Conservation (phyloP, 2,113 vertebrate species). For the Garra rufa region DNA sequence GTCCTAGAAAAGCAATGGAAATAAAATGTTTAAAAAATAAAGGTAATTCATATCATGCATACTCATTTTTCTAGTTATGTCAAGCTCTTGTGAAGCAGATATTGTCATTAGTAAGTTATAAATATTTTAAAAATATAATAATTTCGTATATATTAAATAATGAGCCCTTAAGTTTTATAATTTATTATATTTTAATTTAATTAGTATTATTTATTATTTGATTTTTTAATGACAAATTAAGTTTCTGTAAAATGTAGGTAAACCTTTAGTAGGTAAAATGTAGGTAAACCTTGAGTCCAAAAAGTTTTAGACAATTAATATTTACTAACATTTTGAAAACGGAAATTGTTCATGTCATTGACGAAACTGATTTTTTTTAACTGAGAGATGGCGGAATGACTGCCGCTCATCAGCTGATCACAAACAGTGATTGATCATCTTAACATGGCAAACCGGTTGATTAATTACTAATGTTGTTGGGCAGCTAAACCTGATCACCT, state of each 20-base stretch:
- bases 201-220: no score
- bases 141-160: not conserved
- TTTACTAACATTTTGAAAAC: not conserved
- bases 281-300: no score
- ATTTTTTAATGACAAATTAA: no score
- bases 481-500: conserved; percentile 42
- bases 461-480: conserved; percentile 1
- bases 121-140: not conserved
- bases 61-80: not conserved
- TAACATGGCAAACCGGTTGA: not conserved
- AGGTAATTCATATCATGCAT: no score
- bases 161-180: not conserved
- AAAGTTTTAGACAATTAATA: not conserved
- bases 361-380: not conserved
- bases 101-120: not conserved
- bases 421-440: not conserved
- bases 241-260: no score
- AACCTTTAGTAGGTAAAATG: no score
- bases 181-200: not conserved
- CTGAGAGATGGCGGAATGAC: not conserved
- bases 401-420: not conserved
- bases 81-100: not conserved
- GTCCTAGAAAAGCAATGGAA: no score
- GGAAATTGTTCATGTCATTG: not conserved
- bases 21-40: no score